Evolutionary conservation across 2,888 invertebrate genomes (phyloP).

Genomic region (Charanyca ferruginea): DNA sequence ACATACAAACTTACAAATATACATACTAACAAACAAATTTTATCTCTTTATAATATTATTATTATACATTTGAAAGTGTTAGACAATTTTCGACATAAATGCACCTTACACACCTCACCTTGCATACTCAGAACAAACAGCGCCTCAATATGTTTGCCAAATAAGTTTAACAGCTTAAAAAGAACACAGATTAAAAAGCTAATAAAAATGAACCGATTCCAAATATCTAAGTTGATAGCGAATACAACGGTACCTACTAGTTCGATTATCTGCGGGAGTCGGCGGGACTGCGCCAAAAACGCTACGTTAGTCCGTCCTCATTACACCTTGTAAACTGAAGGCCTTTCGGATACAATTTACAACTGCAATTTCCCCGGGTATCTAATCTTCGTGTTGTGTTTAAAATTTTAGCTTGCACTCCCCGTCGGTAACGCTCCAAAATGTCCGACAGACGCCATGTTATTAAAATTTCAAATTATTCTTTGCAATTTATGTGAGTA

Average conservation of each 20-base stretch:
- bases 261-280: slow-evolving; percentile 27
- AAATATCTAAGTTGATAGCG: slow-evolving; percentile 20
- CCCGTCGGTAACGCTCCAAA: slow-evolving; percentile 43
- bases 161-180: background rate
- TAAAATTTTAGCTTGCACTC: slow-evolving; percentile 60
- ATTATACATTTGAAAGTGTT: background rate
- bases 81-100: background rate
- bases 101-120: background rate
- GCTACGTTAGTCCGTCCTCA: slow-evolving; percentile 35
- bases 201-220: slow-evolving; percentile 30
- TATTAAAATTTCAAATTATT: slow-evolving; percentile 65
- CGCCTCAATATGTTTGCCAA: background rate
- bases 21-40: too few relatives aligned
- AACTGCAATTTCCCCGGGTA: slow-evolving; percentile 55
- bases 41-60: too few relatives aligned
- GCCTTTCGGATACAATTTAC: slow-evolving; percentile 59
- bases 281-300: slow-evolving; percentile 51
- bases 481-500: slow-evolving; percentile 60
- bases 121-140: background rate
- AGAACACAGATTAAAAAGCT: slow-evolving; percentile 12
- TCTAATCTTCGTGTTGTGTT: slow-evolving; percentile 57
- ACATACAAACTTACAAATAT: too few relatives aligned
- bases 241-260: slow-evolving; percentile 19
- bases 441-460: slow-evolving; percentile 43
- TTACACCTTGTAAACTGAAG: slow-evolving; percentile 53